phyloP scores from a whole-genome alignment of 2,113 vertebrate species.

The Seriola rivoliana region DNA sequence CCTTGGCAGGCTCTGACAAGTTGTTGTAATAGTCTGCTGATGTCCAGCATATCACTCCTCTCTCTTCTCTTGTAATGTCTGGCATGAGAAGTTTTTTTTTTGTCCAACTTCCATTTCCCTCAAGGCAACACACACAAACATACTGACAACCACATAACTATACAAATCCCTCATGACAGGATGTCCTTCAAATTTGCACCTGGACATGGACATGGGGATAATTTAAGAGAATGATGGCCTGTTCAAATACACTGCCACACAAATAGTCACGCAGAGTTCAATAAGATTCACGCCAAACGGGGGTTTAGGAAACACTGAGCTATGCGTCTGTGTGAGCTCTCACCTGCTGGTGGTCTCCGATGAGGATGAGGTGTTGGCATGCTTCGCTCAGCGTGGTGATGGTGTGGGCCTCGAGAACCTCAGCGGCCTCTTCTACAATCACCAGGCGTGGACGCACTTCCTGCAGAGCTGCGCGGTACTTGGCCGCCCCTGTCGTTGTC shows the following conservation, averaged over 20 bases:
- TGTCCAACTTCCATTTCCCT: constrained; percentile 12
- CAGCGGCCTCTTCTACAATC: constrained; percentile 95
- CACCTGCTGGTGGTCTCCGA: constrained; percentile 98
- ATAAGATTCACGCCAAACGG: neutral
- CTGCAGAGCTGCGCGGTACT: constrained; percentile 89
- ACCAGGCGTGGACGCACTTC: constrained; percentile 88
- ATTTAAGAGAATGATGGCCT: neutral
- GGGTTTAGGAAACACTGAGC: neutral
- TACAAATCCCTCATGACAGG: constrained; percentile 17
- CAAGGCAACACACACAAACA: constrained; percentile 18
- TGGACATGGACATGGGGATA: neutral
- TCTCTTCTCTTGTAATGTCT: constrained; percentile 44
- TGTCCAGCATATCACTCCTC: constrained; percentile 57
- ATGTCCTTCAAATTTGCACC: constrained; percentile 17
- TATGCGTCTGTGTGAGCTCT: neutral
- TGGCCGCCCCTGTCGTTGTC: constrained; percentile 98
- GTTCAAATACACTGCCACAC: neutral
- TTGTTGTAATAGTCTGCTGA: constrained; percentile 62
- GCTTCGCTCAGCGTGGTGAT: constrained; percentile 91
- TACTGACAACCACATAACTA: constrained; percentile 3
- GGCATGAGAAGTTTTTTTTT: constrained; percentile 13
- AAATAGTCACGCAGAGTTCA: neutral
- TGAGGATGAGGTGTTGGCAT: constrained; percentile 96
- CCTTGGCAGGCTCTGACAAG: constrained; percentile 68
- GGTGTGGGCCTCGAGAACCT: constrained; percentile 95